Evolutionary conservation across 1,140 invertebrate genomes (phyloP), one percentile per base, ranked within the genome.

Genomic region (Penaeus chinensis): DNA sequence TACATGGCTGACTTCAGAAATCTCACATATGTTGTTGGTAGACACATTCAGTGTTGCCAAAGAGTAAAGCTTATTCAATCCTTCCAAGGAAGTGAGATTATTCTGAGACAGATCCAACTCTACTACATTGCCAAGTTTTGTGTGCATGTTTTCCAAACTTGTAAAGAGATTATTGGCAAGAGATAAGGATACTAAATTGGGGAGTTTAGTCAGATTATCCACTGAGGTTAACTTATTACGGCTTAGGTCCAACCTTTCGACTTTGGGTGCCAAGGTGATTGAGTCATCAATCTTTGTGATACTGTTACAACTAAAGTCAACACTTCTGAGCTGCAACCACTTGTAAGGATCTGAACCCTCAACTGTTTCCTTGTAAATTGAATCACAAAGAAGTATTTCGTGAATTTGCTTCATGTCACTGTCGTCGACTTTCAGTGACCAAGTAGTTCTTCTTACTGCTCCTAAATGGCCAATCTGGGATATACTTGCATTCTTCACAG

Each of bases 101-200:
- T 99, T 99, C 89, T 97, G 95, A 0, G 96, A 96, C 63, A 99
- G 91, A 91, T 97, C 95, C n/a, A 99, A 94, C 85, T 94, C 95
- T 20, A 95, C 94, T n/a, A 99, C 94, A 92, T 98, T 98, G 3
- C 97, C 97, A 84, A 99, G 94, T 92, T 96, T 96, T 13, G 95
- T 95, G 91, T 98, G 96, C 92, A 98, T 94, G 91, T 96, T 94
- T 7, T 96, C 94, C 66, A 96, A 95, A 0, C 94, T 91, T 32
- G 24, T 77, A 78, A 94, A 92, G 8, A 90, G 88, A 93, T 98
- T 98, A 90, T 96, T 95, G 0, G 95, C 96, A 4, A 98, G 92
- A 89, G 96, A 95, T 0, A 99, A 92, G 80, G 95, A 93, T 18
- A 95, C 95, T 24, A 99, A 92, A 77, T 96, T 94, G 47, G 96